Evolutionary conservation across 2,113 vertebrate genomes (phyloP), one percentile per base, ranked within the genome.

Genomic region (Aegithalos caudatus): DNA sequence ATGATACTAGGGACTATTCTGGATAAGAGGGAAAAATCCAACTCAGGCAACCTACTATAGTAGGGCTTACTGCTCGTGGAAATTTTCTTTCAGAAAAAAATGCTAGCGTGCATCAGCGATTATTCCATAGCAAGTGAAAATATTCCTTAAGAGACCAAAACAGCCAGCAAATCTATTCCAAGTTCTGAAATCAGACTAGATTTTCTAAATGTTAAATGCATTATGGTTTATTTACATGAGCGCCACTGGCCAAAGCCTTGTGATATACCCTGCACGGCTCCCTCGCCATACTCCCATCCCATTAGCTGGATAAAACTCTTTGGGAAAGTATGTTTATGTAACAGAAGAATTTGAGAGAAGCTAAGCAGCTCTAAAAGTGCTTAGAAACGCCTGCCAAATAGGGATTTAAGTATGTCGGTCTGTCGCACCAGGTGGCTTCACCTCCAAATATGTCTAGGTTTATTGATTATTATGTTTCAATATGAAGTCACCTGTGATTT

Each of bases 321-420:
- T 2, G 12, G 81, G 81, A 90, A 88, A 95, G 78, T 66, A 89
- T 74, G 78, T 93, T 96, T 97, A 97, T 84, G 81, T 96, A 96
- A 97, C 81, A 95, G 84, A 94, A 97, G 89, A 90, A 73, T 90
- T 86, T 94, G 78, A 93, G 73, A 56, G 91, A 81, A 91, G 88
- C 83, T 97, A 94, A 96, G 93, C 94, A 96, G 93, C 86, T 95
- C 93, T 95, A 25, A 60, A 95, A 92, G 94, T 94, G 77, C 94
- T 95, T 90, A 95, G 88, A 94, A 91, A 91, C 1, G 0, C 62
- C 81, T 29, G 85, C 89, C 95, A 97, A 91, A 96, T 61, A 92
- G 79, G 91, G 93, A 97, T 97, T 97, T 96, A 88, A 77, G 69
- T 73, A 61, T 73, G 37, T 72, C 54, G 53, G 67, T 91, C 83